Percentiles rank a stretch among this genome's conserved stretches.
These are phyloP conservation scores for Parazoanthus atlanticus DNA, from an alignment of 92 coral and sea anemone genomes.

Conservation along the genomic window DNA sequence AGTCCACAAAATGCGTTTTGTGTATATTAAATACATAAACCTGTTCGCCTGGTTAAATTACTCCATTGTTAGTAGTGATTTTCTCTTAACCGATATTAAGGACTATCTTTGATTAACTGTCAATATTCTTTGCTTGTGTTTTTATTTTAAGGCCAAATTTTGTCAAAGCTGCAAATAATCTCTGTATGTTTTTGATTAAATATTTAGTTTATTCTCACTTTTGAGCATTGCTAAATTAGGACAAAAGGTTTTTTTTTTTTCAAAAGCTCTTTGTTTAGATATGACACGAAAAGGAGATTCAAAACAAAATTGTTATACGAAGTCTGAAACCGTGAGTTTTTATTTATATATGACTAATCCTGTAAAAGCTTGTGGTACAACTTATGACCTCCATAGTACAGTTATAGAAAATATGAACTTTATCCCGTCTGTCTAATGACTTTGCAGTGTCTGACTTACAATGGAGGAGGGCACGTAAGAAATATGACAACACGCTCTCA, in stretches of 20 bases:
- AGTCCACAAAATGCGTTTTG: not conserved
- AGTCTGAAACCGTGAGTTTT: not conserved
- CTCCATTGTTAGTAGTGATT: not conserved
- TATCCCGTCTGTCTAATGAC: not conserved
- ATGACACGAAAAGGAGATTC: not conserved
- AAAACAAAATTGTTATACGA: not conserved
- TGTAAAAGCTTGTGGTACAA: not conserved
- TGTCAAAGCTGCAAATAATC: not conserved
- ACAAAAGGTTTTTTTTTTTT: not conserved
- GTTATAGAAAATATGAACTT: not conserved
- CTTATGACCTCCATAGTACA: not conserved
- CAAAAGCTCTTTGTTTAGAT: not conserved
- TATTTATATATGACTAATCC: not conserved
- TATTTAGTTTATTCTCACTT: not conserved
- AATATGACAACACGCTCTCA: not conserved
- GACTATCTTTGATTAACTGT: not conserved
- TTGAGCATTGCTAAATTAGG: not conserved
- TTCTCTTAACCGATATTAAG: not conserved
- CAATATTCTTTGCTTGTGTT: not conserved
- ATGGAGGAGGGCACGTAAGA: constrained; percentile 22
- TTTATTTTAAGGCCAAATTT: not conserved
- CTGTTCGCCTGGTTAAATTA: not conserved
- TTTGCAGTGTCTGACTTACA: not conserved
- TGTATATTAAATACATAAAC: not conserved
- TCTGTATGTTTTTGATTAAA: not conserved